These are phyloP conservation scores for Atta texana DNA, from an alignment of 1,140 invertebrate genomes.

Conservation along the genomic window DNA sequence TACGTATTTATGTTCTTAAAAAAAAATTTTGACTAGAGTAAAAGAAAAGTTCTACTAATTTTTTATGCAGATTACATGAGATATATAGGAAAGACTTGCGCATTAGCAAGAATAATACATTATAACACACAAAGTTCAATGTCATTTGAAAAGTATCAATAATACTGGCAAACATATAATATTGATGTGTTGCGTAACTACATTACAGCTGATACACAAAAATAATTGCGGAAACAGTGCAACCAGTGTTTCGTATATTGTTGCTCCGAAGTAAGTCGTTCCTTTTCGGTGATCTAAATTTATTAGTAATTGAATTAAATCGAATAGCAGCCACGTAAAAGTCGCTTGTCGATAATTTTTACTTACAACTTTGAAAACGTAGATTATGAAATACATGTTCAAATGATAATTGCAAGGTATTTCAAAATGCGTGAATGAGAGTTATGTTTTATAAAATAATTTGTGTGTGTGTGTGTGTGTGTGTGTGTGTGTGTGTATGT, in stretches of 20 bases:
- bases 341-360: constrained; percentile 20
- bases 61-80: neutral
- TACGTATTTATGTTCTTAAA: neutral
- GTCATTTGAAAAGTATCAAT: constrained; percentile 18
- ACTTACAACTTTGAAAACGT: neutral
- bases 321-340: neutral
- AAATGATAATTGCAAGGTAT: neutral
- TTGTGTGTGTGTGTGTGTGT: no score
- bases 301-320: no score
- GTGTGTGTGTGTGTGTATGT: no score
- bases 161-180: neutral
- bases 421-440: neutral
- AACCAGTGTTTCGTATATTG: neutral
- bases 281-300: neutral
- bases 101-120: neutral
- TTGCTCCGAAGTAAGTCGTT: neutral
- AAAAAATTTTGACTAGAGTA: neutral
- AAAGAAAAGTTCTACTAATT: neutral
- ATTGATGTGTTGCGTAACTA: neutral
- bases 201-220: neutral
- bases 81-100: neutral
- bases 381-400: neutral
- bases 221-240: neutral
- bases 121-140: constrained; percentile 2
- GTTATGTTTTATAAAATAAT: no score